Evolutionary conservation across 2,797 vertebrate species (phyloP).

Genomic region (Avahi laniger): DNA sequence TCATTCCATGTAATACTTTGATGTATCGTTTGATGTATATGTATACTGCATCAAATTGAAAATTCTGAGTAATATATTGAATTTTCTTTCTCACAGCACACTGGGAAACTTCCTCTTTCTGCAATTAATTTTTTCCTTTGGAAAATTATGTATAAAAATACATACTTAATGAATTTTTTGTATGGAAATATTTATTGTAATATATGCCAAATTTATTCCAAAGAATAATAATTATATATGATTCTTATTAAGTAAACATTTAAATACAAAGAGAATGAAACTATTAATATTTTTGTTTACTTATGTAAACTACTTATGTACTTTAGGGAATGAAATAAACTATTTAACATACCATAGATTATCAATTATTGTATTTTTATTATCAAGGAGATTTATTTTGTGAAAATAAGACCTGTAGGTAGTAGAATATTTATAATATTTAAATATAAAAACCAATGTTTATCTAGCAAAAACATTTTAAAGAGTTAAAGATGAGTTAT

Average conservation of each 20-base stretch:
- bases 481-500: not conserved
- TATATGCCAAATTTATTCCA: not conserved
- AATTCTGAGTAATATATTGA: not conserved
- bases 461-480: not conserved
- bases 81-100: not conserved
- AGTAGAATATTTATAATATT: not conserved
- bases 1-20: not conserved
- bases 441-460: not conserved
- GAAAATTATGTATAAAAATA: not conserved
- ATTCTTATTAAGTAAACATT: not conserved
- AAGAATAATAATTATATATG: not conserved
- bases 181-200: not conserved
- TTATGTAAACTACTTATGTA: not conserved
- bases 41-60: not conserved
- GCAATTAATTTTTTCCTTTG: not conserved
- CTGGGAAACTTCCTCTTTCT: not conserved
- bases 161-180: not conserved
- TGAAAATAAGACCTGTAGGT: not conserved
- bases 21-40: not conserved
- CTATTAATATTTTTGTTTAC: not conserved
- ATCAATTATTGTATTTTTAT: not conserved
- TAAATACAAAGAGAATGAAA: not conserved
- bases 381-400: not conserved
- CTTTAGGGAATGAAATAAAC: not conserved
- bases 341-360: not conserved